A percentile compares a stretch with the other conserved stretches of the same genome.
Evolutionary conservation across 2,113 vertebrate species (phyloP).

Genomic region (Cyprinodon tularosa): DNA sequence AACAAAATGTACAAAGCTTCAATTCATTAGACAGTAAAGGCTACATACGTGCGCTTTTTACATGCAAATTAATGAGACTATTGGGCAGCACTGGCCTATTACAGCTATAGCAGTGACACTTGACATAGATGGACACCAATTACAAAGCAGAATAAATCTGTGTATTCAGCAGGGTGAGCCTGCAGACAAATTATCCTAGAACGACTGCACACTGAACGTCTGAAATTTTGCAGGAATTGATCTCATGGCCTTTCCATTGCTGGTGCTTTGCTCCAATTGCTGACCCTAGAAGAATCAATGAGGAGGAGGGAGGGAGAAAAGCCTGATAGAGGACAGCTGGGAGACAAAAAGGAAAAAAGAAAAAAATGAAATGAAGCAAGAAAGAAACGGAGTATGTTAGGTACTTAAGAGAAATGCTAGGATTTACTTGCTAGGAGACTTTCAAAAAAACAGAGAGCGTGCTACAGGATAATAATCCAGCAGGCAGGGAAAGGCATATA

Average conservation of each 20-base stretch:
- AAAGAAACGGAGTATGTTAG: constrained; percentile 38
- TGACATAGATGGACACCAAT: constrained; percentile 69
- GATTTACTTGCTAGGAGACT: constrained; percentile 41
- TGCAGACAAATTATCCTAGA: constrained; percentile 61
- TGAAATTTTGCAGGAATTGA: constrained; percentile 68
- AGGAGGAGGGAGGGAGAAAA: constrained; percentile 27
- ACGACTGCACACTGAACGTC: constrained; percentile 56
- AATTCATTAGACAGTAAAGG: constrained; percentile 20
- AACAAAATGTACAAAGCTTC: constrained; percentile 1
- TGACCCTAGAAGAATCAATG: constrained; percentile 65
- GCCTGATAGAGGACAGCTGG: constrained; percentile 13
- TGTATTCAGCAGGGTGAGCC: constrained; percentile 44
- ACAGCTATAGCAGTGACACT: constrained; percentile 48
- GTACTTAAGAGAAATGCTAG: constrained; percentile 28
- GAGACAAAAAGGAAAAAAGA: not conserved
- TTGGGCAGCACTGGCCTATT: constrained; percentile 32
- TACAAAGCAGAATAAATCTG: constrained; percentile 61
- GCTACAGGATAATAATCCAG: constrained; percentile 23
- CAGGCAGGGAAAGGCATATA: constrained; percentile 46
- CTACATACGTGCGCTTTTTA: constrained; percentile 1
- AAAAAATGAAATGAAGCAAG: constrained; percentile 13
- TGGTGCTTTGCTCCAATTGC: constrained; percentile 42
- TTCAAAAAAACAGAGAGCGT: constrained; percentile 41
- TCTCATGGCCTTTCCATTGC: constrained; percentile 56
- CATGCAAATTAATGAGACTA: constrained; percentile 25